phyloP scores from a whole-genome alignment of 2,113 vertebrate genomes.

The Cyphomyrus plagiostoma region DNA sequence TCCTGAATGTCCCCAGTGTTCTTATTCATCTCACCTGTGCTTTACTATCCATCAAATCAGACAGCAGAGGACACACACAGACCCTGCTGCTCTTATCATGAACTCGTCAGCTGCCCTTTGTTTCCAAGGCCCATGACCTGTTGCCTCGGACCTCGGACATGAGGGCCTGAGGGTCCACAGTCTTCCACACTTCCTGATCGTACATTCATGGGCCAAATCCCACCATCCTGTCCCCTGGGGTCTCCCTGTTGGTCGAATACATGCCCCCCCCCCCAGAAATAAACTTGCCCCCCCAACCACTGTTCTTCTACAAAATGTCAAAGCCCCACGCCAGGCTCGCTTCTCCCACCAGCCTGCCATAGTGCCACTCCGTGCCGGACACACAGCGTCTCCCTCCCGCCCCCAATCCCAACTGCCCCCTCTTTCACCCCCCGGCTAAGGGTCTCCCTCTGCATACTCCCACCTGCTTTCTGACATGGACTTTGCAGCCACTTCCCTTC shows the following conservation, averaged over 20 bases:
- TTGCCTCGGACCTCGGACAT: neutral
- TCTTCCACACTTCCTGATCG: neutral
- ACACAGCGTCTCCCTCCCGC: neutral
- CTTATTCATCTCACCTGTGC: neutral
- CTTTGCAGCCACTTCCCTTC: constrained; percentile 18
- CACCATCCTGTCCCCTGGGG: neutral
- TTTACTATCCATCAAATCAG: neutral
- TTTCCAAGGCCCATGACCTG: neutral
- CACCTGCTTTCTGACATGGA: constrained; percentile 15
- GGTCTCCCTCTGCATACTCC: neutral
- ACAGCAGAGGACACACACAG: neutral
- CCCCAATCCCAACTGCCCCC: neutral
- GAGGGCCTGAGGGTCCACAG: neutral
- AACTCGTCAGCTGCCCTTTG: neutral
- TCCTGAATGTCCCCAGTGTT: neutral
- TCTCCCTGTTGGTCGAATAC: neutral
- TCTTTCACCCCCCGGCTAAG: neutral
- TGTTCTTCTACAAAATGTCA: neutral
- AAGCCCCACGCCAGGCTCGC: neutral
- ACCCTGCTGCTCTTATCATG: neutral
- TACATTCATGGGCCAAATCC: neutral
- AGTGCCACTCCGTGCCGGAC: neutral
- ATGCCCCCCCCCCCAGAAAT: neutral
- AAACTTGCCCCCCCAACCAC: neutral
- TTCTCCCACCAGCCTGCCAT: neutral